Base-by-base conservation (phyloP, 2,113 vertebrate genomes). In the Ammodramus savannarum region DNA sequence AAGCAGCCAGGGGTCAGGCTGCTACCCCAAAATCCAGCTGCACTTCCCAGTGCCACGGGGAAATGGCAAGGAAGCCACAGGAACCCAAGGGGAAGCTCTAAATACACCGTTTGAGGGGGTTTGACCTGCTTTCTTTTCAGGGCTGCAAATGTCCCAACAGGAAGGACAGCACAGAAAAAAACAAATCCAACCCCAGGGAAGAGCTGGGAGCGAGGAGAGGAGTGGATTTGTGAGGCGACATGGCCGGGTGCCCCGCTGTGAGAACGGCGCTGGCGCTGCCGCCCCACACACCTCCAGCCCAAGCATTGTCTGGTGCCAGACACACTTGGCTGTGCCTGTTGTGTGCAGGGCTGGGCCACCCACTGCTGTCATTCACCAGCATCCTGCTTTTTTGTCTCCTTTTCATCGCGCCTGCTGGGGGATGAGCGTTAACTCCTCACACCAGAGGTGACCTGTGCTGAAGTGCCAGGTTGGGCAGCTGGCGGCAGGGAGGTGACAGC, bases 311-410 rank as follows among this genome's bases (percentile, higher is more conserved):
- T 87, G 89, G 74, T 68, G 87, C 89, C 92, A 92, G 92, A 96
- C 93, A 92, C 95, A 94, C 84, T 95, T 52, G 93, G 94, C 93
- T 94, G 96, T 95, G 95, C 93, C 94, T 94, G 41, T 94, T 97
- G 82, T 96, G 25, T 82, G 76, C 62, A 4, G 76, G 66, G 41
- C 58, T 26, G 46, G 91, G 78, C 96, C 93, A 87, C 93, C 91
- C 93, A 87, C 89, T 58, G 92, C 79, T 55, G 23, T 6, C 93
- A 95, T 96, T 97, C 94, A 89, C 76, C 81, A 87, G 77, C 93
- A 87, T 91, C 93, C 95, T 95, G 96, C 80, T 81, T 93, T 94
- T 95, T 80, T 96, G 80, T 79, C 88, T 87, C 44, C 93, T 84
- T 85, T 87, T 91, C 65, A 55, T 41, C 4, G 3, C 2, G 87